Base-by-base conservation (phyloP, 2,888 invertebrate species). In the Amphipoea oculea region DNA sequence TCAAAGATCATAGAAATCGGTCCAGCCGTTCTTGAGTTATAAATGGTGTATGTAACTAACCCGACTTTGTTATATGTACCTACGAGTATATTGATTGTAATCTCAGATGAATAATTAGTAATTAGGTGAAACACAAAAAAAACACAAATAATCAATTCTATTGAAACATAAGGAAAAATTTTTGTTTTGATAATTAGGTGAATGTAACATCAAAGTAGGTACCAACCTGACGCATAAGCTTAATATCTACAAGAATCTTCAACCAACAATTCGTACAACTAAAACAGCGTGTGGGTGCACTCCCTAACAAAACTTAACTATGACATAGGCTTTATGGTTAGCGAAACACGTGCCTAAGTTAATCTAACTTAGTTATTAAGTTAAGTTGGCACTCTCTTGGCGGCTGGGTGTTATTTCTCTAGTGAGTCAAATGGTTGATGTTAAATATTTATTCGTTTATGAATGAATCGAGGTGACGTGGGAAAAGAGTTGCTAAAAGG, bases 341-440 rank as follows among this genome's bases (percentile, higher is more conserved):
- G 74, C 69, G 71, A 76, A 86, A 83, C 82, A 85, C 76, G 73
- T 77, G 81, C 73, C 73, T 75, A 89, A 86, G 78, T 87, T 86
- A 88, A 89, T 82, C 72, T 77, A 88, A 83, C 79, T 86, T 81
- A 79, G 86, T 79, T 78, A 67, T 75, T 69, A 77, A 83, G 73
- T 82, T 79, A 76, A 81, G 78, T 81, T 87, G 65, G 72, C 70
- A 73, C 65, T 73, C 73, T 78, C 81, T 79, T 73, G 63, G 76
- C 68, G 69, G 77, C 78, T 63, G 40, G 71, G 63, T 79, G 62
- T 65, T 76, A 89, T 82, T 86, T 79, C 82, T 83, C 68, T 74
- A 60, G 67, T 60, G 40, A 69, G 36, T 79, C 7, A n/a, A 51
- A 62, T 62, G 45, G 45, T 51, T 60, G 51, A 42, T 70, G 66